Base-by-base conservation (phyloP, 1,140 invertebrate genomes). In the Lepidostoma basale region DNA sequence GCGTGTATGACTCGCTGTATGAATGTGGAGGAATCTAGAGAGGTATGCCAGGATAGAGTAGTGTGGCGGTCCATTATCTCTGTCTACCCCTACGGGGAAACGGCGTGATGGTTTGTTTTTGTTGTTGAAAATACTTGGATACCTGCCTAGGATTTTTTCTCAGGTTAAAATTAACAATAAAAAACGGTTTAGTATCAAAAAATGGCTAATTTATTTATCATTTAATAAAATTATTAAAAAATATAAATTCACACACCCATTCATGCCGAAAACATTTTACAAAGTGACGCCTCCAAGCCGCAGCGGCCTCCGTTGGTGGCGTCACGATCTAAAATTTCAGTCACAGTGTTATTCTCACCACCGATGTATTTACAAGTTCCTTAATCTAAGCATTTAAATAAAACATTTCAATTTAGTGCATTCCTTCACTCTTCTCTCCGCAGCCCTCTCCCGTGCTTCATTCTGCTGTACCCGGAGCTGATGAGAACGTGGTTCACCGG, bases 391-490 rank as follows among this genome's bases (percentile, higher is more conserved):
- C 49, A 12, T 68, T 72, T 72, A 68, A 68, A 72, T 72, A 72
- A 42, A 60, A 62, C 62, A 33, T 54, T 58, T 63, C 52, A 54
- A 54, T 49, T 62, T 25, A 28, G 52, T 68, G 22, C 28, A 20
- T 2, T 47, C 2, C 5, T 33, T 73, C 64, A 70, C 28, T 69
- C 59, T 25, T 60, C 60, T 28, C 75, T 77, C 74, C 78, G 74
- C 70, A 83, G 70, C 54, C 77, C 74, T 78, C 82, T 77, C 62
- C 82, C 82, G 25, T 75, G 76, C 76, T 83, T 84, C 62, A 82
- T 83, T 80, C 82, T 82, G 75, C 83, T 83, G 74, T 84, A 83
- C 52, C 84, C 82, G 73, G 84, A 82, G 74, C 79, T 81, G 70
- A 85, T 83, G 69, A 79, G 78, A 33, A 84, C 78, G 72, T 81